Conservation (phyloP, 1,140 invertebrate species). For the Ips nitidus region DNA sequence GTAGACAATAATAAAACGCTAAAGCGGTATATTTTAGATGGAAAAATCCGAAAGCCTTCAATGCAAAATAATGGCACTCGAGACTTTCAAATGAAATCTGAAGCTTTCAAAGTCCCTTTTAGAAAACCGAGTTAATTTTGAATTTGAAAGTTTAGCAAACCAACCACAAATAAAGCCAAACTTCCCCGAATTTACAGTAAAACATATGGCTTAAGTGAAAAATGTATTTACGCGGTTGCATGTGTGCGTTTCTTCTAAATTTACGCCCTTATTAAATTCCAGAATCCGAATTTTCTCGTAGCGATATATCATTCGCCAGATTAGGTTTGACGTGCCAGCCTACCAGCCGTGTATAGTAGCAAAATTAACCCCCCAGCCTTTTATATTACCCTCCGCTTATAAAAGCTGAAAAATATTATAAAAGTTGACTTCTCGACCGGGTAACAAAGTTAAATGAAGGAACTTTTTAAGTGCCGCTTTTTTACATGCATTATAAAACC, state of each 20-base stretch:
- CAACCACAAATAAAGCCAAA: no score
- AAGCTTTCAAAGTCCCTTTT: constrained; percentile 32
- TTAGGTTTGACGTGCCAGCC: constrained; percentile 4
- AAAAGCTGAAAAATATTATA: constrained; percentile 20
- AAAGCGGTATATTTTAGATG: no score
- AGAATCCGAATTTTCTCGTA: neutral
- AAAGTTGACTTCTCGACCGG: constrained; percentile 14
- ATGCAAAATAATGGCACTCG: constrained; percentile 35
- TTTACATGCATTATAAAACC: neutral
- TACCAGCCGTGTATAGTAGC: constrained; percentile 5
- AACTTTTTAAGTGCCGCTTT: constrained; percentile 14
- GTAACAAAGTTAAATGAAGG: constrained; percentile 23
- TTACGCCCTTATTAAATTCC: neutral
- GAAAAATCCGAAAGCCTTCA: constrained; percentile 21
- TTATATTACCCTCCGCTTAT: constrained; percentile 3
- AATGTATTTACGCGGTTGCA: no score
- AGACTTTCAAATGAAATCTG: constrained; percentile 32
- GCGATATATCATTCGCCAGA: constrained; percentile 15
- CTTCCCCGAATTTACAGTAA: no score
- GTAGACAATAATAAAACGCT: no score
- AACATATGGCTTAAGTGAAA: no score
- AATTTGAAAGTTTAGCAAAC: neutral
- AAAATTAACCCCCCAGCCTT: constrained; percentile 8
- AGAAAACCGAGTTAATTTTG: constrained; percentile 19
- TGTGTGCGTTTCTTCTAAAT: no score